Base-by-base conservation (phyloP, 2,888 invertebrate genomes). In the Rotaria magnacalcarata region DNA sequence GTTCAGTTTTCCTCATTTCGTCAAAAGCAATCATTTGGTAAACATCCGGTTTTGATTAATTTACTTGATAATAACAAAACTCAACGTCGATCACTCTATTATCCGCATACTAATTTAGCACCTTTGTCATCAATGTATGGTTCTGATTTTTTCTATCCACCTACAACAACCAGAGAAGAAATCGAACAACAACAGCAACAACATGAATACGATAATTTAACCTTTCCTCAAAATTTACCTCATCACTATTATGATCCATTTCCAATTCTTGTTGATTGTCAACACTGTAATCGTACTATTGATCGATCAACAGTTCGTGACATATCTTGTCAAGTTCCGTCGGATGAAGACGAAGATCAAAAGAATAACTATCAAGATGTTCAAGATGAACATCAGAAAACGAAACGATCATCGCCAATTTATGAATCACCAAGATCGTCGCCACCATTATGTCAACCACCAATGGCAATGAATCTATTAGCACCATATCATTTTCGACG, bases 321-420 rank as follows among this genome's bases (percentile, higher is more conserved):
- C n/a, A 80, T n/a, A n/a, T 43, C 80, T 10, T 80, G 80, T 80
- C 80, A 80, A 80, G 43, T 47, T 19, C 80, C 80, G 47, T 80
- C 80, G 4, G 43, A 47, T 80, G 43, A 47, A 47, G 80, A 80
- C 14, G 80, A 80, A 19, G 80, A 80, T 24, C 47, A 80, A 24
- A 24, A n/a, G 10, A 80, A 47, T 47, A n/a, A 19, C 7, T 47
- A 47, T n/a, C 24, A 47, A 47, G 24, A 47, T 80, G n/a, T 47
- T 47, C 24, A 80, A 47, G 11, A 19, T n/a, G 24, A n/a, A 11
- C n/a, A 47, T 14, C 24, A 41, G 47, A 24, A 24, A 80, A 47
- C 7, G 2, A 67, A 67, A 67, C 14, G 67, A 67, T 43, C 47
- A 47, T 80, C 80, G 1, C 47, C 47, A 14, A 1, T 80, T 2